Base-by-base conservation (phyloP, 64 coral and sea anemone genomes). In the Dendronephthya gigantea region DNA sequence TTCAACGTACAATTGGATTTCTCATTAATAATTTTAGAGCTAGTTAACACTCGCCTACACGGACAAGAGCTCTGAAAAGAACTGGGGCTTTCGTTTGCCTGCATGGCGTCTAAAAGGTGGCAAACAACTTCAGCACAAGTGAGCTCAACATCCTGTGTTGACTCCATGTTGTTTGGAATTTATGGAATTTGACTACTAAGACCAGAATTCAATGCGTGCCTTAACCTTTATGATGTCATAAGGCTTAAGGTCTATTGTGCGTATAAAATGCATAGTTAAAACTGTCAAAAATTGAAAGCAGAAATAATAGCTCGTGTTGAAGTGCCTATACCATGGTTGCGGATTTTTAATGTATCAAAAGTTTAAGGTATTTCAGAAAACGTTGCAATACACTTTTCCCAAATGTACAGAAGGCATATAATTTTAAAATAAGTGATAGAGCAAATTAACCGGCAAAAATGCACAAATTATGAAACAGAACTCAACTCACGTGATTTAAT, bases 181-280 rank as follows among this genome's bases (percentile, higher is more conserved):
- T 37, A 35, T 40, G 37, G 10, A 0, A 14, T 37, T 6, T 82
- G 81, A 82, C 81, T 82, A 82, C 14, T 38, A 82, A 82, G 81
- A 82, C 81, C 81, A 82, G 22, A 82, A 82, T 82, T 82, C 81
- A n/a, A 32, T 37, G 4, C 35, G 81, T 1, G 81, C 81, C 4
- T 82, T 37, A 82, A 37, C 39, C 47, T 37, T 28, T 22, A 37
- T 83, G 82, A 83, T 40, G 39, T 83, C 82, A 83, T 83, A 16
- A 83, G 10, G 40, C 37, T 40, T 83, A 83, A 83, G 38, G 38
- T 40, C 82, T 83, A 82, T 45, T 45, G 41, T 11, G 4, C 11
- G 41, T 6, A 45, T 45, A 45, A 6, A 6, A 4, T 45, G 41
- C 41, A 45, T 45, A 45, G 4, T 45, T 45, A n/a, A n/a, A n/a